Evolutionary conservation across 1,140 invertebrate species (phyloP).

Genomic region (Bombus superbus): DNA sequence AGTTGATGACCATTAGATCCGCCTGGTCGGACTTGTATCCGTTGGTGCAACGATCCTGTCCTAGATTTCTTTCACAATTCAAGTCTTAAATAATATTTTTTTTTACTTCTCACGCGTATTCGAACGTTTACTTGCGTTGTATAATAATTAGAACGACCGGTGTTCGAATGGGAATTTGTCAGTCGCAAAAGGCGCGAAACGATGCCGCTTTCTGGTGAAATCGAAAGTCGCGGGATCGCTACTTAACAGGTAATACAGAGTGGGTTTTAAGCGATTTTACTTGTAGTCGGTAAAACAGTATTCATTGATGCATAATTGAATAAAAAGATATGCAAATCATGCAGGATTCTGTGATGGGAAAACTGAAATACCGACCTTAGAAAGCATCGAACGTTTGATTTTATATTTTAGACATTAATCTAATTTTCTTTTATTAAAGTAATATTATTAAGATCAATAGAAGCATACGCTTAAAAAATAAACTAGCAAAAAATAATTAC

Average conservation of each 20-base stretch:
- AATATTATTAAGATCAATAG: no score
- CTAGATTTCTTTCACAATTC: conserved; percentile 55
- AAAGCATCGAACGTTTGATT: no score
- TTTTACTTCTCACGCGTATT: not conserved
- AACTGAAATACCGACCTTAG: not conserved
- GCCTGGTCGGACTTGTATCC: conserved; percentile 65
- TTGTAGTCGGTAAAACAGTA: conserved; percentile 5
- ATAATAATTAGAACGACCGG: not conserved
- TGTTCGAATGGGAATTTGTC: not conserved
- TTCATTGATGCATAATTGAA: no score
- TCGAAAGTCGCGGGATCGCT: conserved; percentile 5
- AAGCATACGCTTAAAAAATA: no score
- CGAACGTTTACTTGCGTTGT: not conserved
- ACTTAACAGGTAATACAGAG: not conserved
- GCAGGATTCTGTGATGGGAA: not conserved
- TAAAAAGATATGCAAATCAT: no score
- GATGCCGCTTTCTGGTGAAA: not conserved
- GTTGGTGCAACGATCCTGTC: conserved; percentile 54
- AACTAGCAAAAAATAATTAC: no score
- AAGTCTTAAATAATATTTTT: not conserved
- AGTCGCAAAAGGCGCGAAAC: not conserved
- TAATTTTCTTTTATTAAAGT: no score
- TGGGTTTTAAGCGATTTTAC: not conserved
- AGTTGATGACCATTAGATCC: conserved; percentile 74
- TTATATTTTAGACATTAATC: no score